Conservation (phyloP, 2,113 vertebrate species). For the Mus musculus region GRCm39 chr16:43768001-43768500, state of each 20-base stretch:
- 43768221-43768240: background rate
- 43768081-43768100: background rate
- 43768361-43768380: slow-evolving; percentile 33
- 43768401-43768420: slow-evolving; percentile 2
- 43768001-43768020: background rate
- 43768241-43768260: slow-evolving; percentile 33
- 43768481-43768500: background rate
- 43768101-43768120: background rate
- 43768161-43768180: background rate
- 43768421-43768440: background rate
- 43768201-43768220: slow-evolving; percentile 40
- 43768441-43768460: slow-evolving; percentile 24
- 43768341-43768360: slow-evolving; percentile 5
- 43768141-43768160: background rate
- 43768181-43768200: background rate
- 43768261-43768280: slow-evolving; percentile 16
- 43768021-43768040: slow-evolving; percentile 23
- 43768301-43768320: background rate
- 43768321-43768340: background rate
- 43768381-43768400: slow-evolving; percentile 27
- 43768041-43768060: background rate
- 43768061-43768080: background rate
- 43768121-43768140: background rate
- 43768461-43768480: background rate
- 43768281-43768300: slow-evolving; percentile 3